A percentile compares a stretch with the other conserved stretches of the same genome.
Evolutionary conservation across 2,888 invertebrate species (phyloP).

Genomic region (Hemaris fuciformis): DNA sequence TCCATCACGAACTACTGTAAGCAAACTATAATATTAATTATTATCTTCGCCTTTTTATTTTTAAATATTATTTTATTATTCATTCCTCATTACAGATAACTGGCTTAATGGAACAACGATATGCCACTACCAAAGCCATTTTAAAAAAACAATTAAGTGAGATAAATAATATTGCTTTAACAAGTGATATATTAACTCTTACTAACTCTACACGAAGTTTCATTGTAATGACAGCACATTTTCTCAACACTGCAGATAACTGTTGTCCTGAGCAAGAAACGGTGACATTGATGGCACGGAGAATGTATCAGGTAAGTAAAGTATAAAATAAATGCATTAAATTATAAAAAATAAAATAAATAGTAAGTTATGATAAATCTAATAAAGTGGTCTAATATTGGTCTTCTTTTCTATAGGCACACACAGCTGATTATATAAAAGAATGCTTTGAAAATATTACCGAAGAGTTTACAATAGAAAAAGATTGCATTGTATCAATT

Average conservation of each 20-base stretch:
- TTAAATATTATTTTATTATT: neutral
- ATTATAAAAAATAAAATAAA: constrained; percentile 18
- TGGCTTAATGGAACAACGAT: constrained; percentile 16
- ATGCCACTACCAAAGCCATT: constrained; percentile 22
- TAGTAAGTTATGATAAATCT: constrained; percentile 12
- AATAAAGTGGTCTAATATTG: constrained; percentile 14
- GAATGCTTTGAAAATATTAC: constrained; percentile 21
- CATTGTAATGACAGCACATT: constrained; percentile 20
- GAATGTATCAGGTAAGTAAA: constrained; percentile 24
- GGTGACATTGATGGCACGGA: constrained; percentile 14
- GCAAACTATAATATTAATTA: constrained; percentile 10
- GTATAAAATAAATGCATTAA: constrained; percentile 20
- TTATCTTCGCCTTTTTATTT: neutral
- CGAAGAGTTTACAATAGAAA: constrained; percentile 18
- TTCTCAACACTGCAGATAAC: constrained; percentile 16
- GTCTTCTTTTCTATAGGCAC: constrained; percentile 16
- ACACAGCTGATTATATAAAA: constrained; percentile 21
- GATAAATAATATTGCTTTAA: constrained; percentile 17
- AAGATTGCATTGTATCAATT: constrained; percentile 26
- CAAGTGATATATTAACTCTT: constrained; percentile 22
- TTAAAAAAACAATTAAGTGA: constrained; percentile 21
- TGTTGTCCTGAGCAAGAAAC: neutral
- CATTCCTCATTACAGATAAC: constrained; percentile 11
- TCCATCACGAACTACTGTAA: constrained; percentile 20
- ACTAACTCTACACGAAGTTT: constrained; percentile 21